Evolutionary conservation across 2,888 invertebrate species (phyloP).

Genomic region (Tachina lurida): DNA sequence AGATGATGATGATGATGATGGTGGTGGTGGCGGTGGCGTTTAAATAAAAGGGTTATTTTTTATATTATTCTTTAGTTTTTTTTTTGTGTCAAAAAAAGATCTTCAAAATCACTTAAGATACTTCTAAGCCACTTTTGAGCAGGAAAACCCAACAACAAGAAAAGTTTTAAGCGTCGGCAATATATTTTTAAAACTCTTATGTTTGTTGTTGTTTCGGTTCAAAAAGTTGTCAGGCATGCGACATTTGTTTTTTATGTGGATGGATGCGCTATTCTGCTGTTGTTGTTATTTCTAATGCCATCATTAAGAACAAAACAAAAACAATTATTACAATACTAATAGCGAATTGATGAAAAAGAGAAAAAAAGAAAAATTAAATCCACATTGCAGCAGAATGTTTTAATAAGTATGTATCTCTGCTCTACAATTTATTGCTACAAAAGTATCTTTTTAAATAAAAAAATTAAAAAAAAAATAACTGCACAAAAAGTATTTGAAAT

Average conservation of each 20-base stretch:
- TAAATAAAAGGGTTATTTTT: conserved; percentile 50
- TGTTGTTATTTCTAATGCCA: conserved; percentile 29
- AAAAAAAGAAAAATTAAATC: background rate
- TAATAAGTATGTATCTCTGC: no score
- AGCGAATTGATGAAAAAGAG: conserved; percentile 30
- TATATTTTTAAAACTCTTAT: conserved; percentile 1
- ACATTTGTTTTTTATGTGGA: conserved; percentile 45
- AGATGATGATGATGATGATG: conserved; percentile 34
- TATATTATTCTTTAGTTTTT: background rate
- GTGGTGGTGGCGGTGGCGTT: conserved; percentile 33
- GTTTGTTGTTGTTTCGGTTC: background rate
- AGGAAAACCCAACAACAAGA: conserved; percentile 7
- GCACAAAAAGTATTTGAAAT: conserved; percentile 26
- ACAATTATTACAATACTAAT: conserved; percentile 30
- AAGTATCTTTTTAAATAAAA: conserved; percentile 2
- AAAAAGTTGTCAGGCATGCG: conserved; percentile 55
- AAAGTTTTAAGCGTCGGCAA: conserved; percentile 57
- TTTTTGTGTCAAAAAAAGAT: conserved; percentile 21
- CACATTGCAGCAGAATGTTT: background rate
- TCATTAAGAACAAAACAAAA: conserved; percentile 25
- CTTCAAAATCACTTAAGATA: conserved; percentile 66
- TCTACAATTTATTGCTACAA: background rate
- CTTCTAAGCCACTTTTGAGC: conserved; percentile 54
- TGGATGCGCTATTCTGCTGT: conserved; percentile 4
- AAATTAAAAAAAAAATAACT: conserved; percentile 12